Conservation (phyloP, 2,113 vertebrate species). For the Erythrocebus patas region DNA sequence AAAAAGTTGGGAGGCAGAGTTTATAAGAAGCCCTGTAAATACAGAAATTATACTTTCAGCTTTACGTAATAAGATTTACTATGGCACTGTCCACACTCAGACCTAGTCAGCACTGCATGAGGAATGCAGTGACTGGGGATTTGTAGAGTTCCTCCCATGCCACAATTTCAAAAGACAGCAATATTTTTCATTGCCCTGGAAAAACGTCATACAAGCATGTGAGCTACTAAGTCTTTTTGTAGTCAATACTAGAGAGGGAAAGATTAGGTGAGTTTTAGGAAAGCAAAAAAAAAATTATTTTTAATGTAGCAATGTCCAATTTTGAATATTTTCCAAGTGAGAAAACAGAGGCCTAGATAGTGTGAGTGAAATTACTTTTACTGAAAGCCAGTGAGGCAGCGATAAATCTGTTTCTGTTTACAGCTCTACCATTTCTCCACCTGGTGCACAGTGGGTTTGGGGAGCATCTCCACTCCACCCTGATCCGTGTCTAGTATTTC, state of each 20-base stretch:
- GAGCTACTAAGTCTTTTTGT: not conserved
- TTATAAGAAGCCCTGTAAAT: not conserved
- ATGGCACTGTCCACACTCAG: not conserved
- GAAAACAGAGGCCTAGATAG: not conserved
- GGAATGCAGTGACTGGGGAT: no score
- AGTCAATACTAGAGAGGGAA: not conserved
- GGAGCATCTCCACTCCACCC: not conserved
- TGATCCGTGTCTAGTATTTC: not conserved
- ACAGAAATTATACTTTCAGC: not conserved
- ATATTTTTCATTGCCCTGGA: not conserved
- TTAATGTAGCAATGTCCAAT: no score
- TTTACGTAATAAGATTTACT: not conserved
- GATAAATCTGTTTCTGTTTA: not conserved
- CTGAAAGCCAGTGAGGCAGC: not conserved
- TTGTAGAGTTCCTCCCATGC: not conserved
- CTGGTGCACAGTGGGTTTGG: no score
- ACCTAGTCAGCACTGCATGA: fast-evolving
- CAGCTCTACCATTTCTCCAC: not conserved
- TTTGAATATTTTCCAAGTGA: not conserved
- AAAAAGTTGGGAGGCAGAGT: not conserved
- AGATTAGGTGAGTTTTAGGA: not conserved
- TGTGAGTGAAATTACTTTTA: not conserved
- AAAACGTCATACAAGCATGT: not conserved
- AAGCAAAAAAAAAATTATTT: not conserved
- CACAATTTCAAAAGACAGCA: not conserved